Percentiles rank a stretch among this genome's conserved stretches.
Conservation (phyloP, 1,140 invertebrate genomes). For the Sycobia sp. region DNA sequence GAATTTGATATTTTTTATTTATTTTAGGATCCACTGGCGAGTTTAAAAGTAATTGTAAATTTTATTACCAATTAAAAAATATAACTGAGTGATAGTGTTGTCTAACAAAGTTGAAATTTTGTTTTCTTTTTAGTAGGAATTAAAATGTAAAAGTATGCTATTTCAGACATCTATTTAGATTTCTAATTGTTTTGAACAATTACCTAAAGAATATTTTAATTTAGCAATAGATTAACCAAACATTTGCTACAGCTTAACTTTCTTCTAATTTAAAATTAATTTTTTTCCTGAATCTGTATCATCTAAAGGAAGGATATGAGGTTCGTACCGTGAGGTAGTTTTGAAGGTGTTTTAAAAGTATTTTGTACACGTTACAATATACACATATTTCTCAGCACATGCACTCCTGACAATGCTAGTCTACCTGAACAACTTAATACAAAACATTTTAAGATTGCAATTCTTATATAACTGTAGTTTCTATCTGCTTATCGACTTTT, state of each 20-base stretch:
- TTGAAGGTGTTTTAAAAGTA: constrained; percentile 26
- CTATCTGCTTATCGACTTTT: background rate
- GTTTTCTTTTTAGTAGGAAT: background rate
- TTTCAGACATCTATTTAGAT: too few relatives aligned
- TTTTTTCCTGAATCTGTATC: constrained; percentile 50
- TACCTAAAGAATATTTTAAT: constrained; percentile 2
- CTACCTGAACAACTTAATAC: constrained; percentile 8
- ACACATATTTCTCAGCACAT: constrained; percentile 22
- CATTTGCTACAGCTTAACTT: background rate
- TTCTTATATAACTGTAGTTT: constrained; percentile 8
- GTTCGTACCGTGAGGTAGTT: constrained; percentile 59
- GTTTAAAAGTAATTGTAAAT: constrained; percentile 46
- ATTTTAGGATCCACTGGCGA: constrained; percentile 56
- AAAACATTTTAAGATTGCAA: constrained; percentile 14
- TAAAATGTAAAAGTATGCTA: background rate
- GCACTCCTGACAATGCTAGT: constrained; percentile 7
- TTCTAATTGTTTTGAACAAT: background rate
- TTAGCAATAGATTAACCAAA: constrained; percentile 1
- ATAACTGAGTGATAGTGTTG: constrained; percentile 47
- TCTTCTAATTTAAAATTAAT: constrained; percentile 46
- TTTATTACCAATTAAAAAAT: constrained; percentile 33
- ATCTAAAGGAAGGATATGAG: constrained; percentile 73
- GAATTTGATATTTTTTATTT: too few relatives aligned
- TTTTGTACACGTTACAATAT: constrained; percentile 4
- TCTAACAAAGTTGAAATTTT: constrained; percentile 33